These are phyloP conservation scores for Solenopsis fugax DNA, from an alignment of 1,140 invertebrate genomes.

Conservation along the genomic window DNA sequence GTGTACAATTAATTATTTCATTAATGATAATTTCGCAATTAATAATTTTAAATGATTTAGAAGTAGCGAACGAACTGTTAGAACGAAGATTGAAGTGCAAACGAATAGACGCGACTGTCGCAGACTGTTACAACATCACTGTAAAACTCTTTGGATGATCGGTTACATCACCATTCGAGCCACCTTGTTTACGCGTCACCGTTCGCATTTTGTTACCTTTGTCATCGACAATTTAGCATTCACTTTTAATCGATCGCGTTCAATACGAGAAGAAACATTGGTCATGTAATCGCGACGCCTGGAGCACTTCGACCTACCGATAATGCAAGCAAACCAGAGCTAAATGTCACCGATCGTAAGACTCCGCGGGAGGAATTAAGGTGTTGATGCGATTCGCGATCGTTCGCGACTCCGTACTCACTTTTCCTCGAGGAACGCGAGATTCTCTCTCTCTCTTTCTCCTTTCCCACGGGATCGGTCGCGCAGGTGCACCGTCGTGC, in stretches of 20 bases:
- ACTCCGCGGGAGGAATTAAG: not conserved
- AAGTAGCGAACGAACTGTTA: not conserved
- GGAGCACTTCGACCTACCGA: not conserved
- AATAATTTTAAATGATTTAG: not conserved
- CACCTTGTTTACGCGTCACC: constrained; percentile 26
- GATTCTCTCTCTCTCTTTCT: not conserved
- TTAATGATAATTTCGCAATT: not conserved
- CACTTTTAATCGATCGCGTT: not conserved
- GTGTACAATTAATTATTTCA: not conserved
- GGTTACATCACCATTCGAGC: constrained; percentile 30
- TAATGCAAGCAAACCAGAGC: not conserved
- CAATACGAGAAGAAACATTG: not conserved
- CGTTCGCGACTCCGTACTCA: constrained; percentile 36
- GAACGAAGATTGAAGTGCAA: not conserved
- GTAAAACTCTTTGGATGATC: constrained; percentile 13
- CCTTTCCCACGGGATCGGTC: constrained; percentile 10
- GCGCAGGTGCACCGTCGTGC: constrained; percentile 23
- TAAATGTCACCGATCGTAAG: not conserved
- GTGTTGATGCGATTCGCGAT: not conserved
- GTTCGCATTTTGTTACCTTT: constrained; percentile 4
- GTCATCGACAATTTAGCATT: constrained; percentile 1
- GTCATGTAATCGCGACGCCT: not conserved
- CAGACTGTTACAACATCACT: not conserved
- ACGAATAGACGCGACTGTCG: not conserved
- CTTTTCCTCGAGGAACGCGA: not conserved